phyloP scores from a whole-genome alignment of 2,888 invertebrate genomes.

The Embidobia sp. region DNA sequence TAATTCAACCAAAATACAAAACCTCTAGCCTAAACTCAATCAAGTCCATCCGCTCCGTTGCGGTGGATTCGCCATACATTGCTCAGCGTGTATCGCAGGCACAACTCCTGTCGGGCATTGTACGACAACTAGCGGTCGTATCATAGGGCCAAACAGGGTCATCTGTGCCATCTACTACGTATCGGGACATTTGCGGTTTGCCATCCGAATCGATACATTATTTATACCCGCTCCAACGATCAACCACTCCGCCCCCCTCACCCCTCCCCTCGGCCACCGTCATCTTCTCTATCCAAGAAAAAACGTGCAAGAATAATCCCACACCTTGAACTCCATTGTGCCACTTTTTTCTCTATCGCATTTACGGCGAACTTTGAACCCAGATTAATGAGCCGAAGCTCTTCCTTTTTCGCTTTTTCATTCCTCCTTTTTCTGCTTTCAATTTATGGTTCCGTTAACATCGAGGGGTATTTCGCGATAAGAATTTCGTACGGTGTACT shows the following conservation, averaged over 20 bases:
- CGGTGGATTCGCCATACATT: constrained; percentile 39
- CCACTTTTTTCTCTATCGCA: too few relatives aligned
- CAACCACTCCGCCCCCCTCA: too few relatives aligned
- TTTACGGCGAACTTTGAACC: too few relatives aligned
- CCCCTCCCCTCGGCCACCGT: not conserved
- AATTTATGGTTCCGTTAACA: too few relatives aligned
- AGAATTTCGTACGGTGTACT: too few relatives aligned
- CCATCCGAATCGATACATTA: constrained; percentile 64
- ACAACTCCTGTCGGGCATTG: constrained; percentile 48
- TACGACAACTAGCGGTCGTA: constrained; percentile 62
- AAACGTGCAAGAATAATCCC: constrained; percentile 1
- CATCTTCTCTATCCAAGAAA: constrained; percentile 6
- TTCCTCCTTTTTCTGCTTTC: too few relatives aligned
- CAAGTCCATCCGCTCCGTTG: constrained; percentile 24
- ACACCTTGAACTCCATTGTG: constrained; percentile 16
- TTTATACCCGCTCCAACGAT: too few relatives aligned
- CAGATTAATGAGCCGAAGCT: not conserved
- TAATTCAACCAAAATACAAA: constrained; percentile 7
- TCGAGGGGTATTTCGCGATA: too few relatives aligned
- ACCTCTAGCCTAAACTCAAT: constrained; percentile 24
- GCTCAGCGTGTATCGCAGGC: constrained; percentile 32
- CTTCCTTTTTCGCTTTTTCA: not conserved
- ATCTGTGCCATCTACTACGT: constrained; percentile 75
- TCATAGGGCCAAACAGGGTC: constrained; percentile 71
- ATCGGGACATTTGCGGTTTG: constrained; percentile 74